phyloP scores from a whole-genome alignment of 2,797 vertebrate genomes.

The Amphiprion clarkii region DNA sequence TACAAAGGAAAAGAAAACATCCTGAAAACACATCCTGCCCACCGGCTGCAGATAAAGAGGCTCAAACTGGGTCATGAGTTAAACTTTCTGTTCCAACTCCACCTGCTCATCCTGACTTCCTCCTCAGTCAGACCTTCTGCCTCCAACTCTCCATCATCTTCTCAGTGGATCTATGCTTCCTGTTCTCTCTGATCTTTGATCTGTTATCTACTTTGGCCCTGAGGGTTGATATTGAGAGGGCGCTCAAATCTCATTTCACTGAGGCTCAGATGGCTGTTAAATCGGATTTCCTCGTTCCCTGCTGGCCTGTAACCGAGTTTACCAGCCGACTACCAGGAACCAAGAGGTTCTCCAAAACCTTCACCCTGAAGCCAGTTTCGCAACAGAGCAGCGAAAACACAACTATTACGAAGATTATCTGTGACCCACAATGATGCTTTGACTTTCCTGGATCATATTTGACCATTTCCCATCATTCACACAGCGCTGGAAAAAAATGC shows the following conservation, averaged over 20 bases:
- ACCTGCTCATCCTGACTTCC: neutral
- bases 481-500: neutral
- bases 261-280: conserved; percentile 60
- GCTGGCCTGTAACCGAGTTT: conserved; percentile 64
- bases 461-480: neutral
- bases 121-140: neutral
- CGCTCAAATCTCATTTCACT: conserved; percentile 70
- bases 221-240: conserved; percentile 65
- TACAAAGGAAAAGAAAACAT: neutral
- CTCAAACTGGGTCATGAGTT: neutral
- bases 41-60: neutral
- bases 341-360: conserved; percentile 49
- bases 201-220: conserved; percentile 55
- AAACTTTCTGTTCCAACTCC: neutral
- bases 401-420: neutral
- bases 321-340: conserved; percentile 65
- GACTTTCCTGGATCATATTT: neutral
- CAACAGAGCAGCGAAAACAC: conserved; percentile 21
- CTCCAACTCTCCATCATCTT: conserved; percentile 23
- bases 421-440: neutral
- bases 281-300: conserved; percentile 65
- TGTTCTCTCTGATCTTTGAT: conserved; percentile 57
- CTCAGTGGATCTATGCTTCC: conserved; percentile 45
- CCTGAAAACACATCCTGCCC: neutral
- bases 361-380: conserved; percentile 13